Evolutionary conservation across 30 jellyfish, hydroid and myxozoan genomes (phyloP), one percentile per base, ranked within the genome.

Genomic region (Haliclystus octoradiatus): DNA sequence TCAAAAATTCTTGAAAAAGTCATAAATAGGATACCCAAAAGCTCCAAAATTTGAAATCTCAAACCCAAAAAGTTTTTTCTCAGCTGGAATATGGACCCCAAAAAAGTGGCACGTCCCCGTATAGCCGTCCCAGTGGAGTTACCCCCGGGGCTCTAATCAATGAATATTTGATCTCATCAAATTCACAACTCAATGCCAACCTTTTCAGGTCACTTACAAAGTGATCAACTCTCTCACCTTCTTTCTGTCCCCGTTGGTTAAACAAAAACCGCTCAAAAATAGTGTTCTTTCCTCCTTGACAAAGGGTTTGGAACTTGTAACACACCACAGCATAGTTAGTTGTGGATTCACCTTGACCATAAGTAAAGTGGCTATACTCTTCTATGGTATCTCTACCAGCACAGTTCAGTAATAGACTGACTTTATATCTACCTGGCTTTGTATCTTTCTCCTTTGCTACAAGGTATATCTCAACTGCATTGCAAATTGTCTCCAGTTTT

Each of bases 361-460:
- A 40, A 5, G 9, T 19, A 40, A 40, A 40, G 19, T 40, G 57
- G 57, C 57, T 40, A 19, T 5, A 40, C 57, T 40, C 57, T 40
- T 40, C 57, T 40, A 19, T 40, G 14, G 57, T 19, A 5, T 40
- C 57, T 5, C 14, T 5, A 5, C 69, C 69, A 12, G 69, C 69
- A 26, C 69, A 57, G 31, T 26, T 57, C 26, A 57, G 31, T 5
- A 57, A 26, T 9, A 26, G 26, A 26, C 23, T 57, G 26, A 57
- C 26, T 26, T 57, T 57, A 5, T 5, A 19, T 40, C 19, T 40
- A 40, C 19, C 57, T 19, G 57, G 14, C 26, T 57, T 57, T 5
- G 12, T 26, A 57, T 57, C 26, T 23, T 57, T 57, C 69, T 57
- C 69, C 69, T 22, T 15, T 12, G 69, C 69, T 5, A 57, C 26